Evolutionary conservation across 2,888 invertebrate genomes (phyloP).

Genomic region (Imbricaverruca yamaguchii): DNA sequence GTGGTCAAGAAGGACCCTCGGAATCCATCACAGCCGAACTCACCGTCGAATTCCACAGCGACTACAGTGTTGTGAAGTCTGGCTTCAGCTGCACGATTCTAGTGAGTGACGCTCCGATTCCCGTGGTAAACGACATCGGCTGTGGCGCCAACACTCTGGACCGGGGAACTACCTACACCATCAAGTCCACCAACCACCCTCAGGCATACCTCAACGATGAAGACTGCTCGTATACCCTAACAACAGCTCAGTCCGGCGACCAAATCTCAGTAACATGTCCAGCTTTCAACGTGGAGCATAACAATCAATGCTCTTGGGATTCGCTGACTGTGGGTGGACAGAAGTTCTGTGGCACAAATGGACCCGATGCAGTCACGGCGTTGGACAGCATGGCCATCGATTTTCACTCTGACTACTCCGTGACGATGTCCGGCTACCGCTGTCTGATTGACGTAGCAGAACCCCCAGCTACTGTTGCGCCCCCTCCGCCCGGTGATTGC

Average conservation of each 20-base stretch:
- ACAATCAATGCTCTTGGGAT: background rate
- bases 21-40: no score
- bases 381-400: background rate
- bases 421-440: background rate
- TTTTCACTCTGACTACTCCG: background rate
- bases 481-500: background rate
- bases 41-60: background rate
- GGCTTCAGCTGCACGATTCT: background rate
- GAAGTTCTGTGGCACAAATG: background rate
- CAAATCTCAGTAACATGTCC: background rate
- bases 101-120: background rate
- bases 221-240: background rate
- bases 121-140: background rate
- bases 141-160: background rate
- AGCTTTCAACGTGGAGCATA: background rate
- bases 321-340: background rate
- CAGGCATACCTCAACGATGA: background rate
- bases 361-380: background rate
- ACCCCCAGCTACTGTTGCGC: background rate
- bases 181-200: constrained; percentile 2
- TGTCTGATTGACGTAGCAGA: background rate
- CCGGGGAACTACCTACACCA: background rate
- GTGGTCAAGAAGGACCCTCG: background rate
- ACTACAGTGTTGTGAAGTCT: background rate
- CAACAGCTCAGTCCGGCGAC: background rate